Conservation (phyloP, 2,113 vertebrate species). For the Sylvia atricapilla region DNA sequence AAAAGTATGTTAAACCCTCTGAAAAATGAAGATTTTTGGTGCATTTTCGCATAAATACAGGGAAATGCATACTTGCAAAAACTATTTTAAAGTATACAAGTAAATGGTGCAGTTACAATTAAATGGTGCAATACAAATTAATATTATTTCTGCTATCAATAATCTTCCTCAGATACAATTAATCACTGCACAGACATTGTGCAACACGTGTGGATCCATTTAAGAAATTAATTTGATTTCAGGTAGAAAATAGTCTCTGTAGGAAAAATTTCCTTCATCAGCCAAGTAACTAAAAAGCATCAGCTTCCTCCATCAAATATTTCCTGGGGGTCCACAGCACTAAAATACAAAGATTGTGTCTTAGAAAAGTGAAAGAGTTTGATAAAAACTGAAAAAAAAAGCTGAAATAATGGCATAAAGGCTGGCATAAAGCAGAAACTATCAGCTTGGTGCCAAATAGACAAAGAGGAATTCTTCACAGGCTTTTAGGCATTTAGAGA, state of each 20-base stretch:
- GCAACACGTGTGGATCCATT: background rate
- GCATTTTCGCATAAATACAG: background rate
- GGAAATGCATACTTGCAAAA: background rate
- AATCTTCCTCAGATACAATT: background rate
- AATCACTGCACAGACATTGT: background rate
- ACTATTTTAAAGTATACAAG: background rate
- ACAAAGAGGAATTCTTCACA: background rate
- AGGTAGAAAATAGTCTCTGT: background rate
- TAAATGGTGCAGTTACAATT: background rate
- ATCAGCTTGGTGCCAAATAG: background rate
- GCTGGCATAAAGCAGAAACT: background rate
- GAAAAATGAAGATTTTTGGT: background rate
- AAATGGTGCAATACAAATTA: background rate
- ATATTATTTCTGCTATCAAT: background rate
- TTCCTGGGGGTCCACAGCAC: background rate
- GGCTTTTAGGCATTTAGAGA: background rate
- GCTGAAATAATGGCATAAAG: background rate
- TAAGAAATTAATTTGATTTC: background rate
- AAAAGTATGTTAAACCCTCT: background rate
- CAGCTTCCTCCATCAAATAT: background rate
- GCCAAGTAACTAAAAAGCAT: background rate
- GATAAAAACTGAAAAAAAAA: background rate
- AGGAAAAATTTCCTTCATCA: background rate
- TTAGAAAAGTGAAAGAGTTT: background rate
- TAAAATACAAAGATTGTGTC: background rate